Evolutionary conservation across 2,797 vertebrate species (phyloP).

Genomic region (Chaetophractus vellerosus): DNA sequence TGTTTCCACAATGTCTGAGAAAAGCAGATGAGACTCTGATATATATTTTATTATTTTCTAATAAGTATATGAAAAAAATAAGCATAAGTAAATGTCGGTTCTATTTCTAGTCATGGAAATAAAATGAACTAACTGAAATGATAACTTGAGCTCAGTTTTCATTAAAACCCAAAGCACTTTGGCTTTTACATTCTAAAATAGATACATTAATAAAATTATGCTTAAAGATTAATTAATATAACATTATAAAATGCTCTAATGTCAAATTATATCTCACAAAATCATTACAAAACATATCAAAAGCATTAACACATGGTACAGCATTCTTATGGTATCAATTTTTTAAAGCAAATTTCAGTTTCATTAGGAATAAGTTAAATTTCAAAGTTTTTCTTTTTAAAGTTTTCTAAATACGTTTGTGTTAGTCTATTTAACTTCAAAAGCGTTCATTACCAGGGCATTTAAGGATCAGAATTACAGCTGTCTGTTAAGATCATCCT

Average conservation of each 20-base stretch:
- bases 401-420: neutral
- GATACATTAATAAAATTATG: constrained; percentile 2
- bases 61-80: constrained; percentile 50
- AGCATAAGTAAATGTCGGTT: neutral
- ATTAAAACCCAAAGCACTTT: constrained; percentile 12
- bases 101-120: constrained; percentile 11
- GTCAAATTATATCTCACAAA: neutral
- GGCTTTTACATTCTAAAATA: constrained; percentile 9
- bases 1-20: constrained; percentile 4
- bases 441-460: neutral
- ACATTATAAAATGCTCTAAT: neutral
- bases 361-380: constrained; percentile 45
- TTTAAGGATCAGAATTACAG: neutral
- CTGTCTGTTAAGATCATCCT: neutral
- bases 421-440: neutral
- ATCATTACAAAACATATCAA: neutral
- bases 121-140: neutral
- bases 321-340: neutral
- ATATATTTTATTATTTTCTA: constrained; percentile 54
- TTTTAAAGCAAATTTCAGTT: neutral
- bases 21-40: constrained; percentile 47
- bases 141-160: constrained; percentile 12
- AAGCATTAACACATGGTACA: neutral
- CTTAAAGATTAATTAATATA: constrained; percentile 23
- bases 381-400: constrained; percentile 45